Conservation (phyloP, 2,113 vertebrate genomes). For the Carassius carassius region DNA sequence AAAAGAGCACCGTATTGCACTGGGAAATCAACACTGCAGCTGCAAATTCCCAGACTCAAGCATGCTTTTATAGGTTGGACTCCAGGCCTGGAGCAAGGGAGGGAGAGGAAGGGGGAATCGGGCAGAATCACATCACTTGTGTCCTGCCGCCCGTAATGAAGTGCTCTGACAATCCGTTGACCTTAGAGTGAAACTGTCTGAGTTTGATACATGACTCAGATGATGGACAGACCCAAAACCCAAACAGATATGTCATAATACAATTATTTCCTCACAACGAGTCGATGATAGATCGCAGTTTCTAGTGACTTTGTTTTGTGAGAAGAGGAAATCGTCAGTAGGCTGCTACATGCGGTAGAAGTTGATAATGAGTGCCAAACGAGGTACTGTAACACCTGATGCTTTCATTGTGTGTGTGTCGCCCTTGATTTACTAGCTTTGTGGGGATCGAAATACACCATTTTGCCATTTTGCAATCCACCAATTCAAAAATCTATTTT, state of each 20-base stretch:
- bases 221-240: constrained; percentile 32
- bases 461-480: not conserved
- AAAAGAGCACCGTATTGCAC: constrained; percentile 31
- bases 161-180: constrained; percentile 40
- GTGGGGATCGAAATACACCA: not conserved
- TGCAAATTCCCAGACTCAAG: constrained; percentile 37
- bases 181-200: constrained; percentile 28
- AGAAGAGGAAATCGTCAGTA: not conserved
- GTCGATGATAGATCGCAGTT: not conserved
- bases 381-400: not conserved
- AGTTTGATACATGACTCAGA: constrained; percentile 30
- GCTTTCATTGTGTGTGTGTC: not conserved
- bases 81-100: constrained; percentile 17
- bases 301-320: not conserved
- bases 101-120: not conserved
- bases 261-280: not conserved
- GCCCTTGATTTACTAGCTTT: not conserved
- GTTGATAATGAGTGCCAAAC: not conserved
- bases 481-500: not conserved
- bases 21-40: constrained; percentile 40
- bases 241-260: constrained; percentile 26
- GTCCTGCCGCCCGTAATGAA: constrained; percentile 25
- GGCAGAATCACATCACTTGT: constrained; percentile 11
- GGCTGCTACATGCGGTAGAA: not conserved
- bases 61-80: constrained; percentile 18